Base-by-base conservation (phyloP, 2,797 vertebrate genomes). In the Otus scops region DNA sequence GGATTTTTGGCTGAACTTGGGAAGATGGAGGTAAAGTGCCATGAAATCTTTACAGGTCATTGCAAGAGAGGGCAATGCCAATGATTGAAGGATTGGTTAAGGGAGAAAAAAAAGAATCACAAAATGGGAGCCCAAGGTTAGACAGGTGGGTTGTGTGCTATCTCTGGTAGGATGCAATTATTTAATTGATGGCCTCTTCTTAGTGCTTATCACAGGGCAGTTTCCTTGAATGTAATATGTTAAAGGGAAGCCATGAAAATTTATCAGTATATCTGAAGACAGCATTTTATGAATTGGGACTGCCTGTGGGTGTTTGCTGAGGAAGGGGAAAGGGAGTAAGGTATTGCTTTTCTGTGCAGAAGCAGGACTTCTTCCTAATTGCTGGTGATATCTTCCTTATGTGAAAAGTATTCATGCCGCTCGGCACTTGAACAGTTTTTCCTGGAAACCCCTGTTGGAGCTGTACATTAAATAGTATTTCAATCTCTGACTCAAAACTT, bases 401-500 rank as follows among this genome's bases (percentile, higher is more conserved):
- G 27, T 32, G 15, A 77, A 56, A 56, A 34, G 32, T 10, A 4
- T 65, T 53, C 15, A 0, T 22, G 56, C 74, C 1, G 15, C 75
- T 85, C 75, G 48, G 41, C 19, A 16, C 83, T 90, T 38, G 85
- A 45, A 32, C 10, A 41, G 32, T 36, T 88, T 88, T 96, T 95
- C 95, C 94, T 96, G 88, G 94, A 96, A 96, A 78, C 45, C 32
- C 15, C 9, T 90, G 51, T 21, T n/a, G 41, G 70, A 80, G 74
- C 74, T 24, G 32, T 79, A 32, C 88, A 68, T 91, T 79, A 74
- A 90, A 50, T 0, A 59, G 13, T 12, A 2, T 85, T 90, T 93
- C 67, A 84, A 2, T 63, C 63, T 65, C n/a, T 94, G 91, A 93
- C 85, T 95, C 93, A 53, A 92, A 95, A 92, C 80, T 96, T 95